A percentile compares a stretch with the other conserved stretches of the same genome.
Evolutionary conservation across 2,113 vertebrate genomes (phyloP).

Genomic region (Aix galericulata): DNA sequence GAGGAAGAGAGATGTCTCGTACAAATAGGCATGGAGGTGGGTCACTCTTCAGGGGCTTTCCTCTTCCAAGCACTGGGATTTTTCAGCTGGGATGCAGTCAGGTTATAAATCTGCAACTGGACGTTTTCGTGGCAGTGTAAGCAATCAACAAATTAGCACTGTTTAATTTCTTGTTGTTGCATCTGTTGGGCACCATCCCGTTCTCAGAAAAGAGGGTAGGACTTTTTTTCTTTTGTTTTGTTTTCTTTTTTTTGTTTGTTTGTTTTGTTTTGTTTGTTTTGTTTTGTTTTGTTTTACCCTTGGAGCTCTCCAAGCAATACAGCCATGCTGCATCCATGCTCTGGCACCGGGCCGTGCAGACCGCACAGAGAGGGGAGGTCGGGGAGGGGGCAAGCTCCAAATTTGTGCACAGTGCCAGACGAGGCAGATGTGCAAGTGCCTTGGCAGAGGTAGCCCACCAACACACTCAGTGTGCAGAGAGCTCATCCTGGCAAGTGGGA

Average conservation of each 20-base stretch:
- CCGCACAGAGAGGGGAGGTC: not conserved
- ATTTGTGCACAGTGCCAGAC: not conserved
- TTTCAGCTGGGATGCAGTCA: constrained; percentile 7
- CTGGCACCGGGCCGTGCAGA: not conserved
- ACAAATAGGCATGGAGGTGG: not conserved
- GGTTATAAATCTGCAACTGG: constrained; percentile 21
- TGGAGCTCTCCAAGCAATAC: not conserved
- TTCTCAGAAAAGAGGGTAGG: not conserved
- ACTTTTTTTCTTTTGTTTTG: not conserved
- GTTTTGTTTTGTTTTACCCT: not conserved
- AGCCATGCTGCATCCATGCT: not conserved
- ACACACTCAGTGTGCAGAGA: not conserved
- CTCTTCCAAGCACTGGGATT: not conserved
- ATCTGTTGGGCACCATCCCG: not conserved
- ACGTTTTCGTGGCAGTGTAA: not conserved
- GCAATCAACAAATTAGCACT: not conserved
- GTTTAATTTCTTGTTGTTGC: constrained; percentile 7
- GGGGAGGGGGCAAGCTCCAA: rapidly evolving
- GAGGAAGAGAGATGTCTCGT: not conserved
- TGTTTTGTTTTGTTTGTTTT: not conserved
- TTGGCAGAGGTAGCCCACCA: not conserved
- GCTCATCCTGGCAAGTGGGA: not conserved
- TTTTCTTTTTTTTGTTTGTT: too few relatives aligned
- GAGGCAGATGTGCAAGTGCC: not conserved
- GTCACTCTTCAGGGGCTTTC: not conserved